Evolutionary conservation across 2,113 vertebrate species (phyloP).

Genomic region (Camelus dromedarius): DNA sequence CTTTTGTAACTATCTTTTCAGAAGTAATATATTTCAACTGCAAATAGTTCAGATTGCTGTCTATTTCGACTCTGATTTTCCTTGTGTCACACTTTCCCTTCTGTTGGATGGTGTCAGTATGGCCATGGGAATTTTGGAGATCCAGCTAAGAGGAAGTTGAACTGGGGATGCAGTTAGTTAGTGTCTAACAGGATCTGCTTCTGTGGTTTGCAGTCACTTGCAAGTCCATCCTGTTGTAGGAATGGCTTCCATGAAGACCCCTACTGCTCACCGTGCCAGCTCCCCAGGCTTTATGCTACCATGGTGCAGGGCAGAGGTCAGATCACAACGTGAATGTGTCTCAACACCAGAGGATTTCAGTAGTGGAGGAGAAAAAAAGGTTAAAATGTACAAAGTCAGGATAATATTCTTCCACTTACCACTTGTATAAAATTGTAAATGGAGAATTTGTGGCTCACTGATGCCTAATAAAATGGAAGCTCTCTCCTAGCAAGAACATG

Average conservation of each 20-base stretch:
- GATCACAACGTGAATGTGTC: background rate
- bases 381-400: background rate
- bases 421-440: conserved; percentile 7
- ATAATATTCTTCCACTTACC: background rate
- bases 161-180: background rate
- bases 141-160: background rate
- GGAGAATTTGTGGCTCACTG: background rate
- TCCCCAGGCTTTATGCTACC: background rate
- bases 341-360: background rate
- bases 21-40: background rate
- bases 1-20: background rate
- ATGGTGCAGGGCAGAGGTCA: background rate
- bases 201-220: background rate
- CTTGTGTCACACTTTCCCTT: background rate
- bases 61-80: background rate
- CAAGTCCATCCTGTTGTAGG: background rate
- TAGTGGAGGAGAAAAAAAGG: background rate
- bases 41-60: background rate
- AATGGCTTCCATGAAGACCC: background rate
- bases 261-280: background rate
- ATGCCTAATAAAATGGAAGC: background rate
- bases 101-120: background rate
- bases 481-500: background rate
- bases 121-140: background rate
- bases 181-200: background rate